phyloP scores from a whole-genome alignment of 2,888 invertebrate genomes.

The Invenusta paracnida region DNA sequence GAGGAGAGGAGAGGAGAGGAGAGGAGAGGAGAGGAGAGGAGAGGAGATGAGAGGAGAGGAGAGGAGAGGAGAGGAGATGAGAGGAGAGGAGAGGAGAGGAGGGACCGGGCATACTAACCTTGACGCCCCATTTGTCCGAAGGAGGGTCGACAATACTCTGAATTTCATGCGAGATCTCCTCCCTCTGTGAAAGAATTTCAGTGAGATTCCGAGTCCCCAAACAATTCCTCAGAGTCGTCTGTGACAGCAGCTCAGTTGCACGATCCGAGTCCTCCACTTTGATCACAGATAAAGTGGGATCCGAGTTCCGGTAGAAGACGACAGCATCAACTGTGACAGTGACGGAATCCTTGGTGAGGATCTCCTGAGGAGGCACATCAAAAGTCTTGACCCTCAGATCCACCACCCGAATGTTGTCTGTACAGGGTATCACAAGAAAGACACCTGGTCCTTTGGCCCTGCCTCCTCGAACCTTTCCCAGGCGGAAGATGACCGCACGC shows the following conservation, averaged over 20 bases:
- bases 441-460: slow-evolving; percentile 72
- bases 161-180: slow-evolving; percentile 54
- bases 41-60: too few species aligned
- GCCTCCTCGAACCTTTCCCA: slow-evolving; percentile 74
- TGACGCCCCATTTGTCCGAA: slow-evolving; percentile 62
- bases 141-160: slow-evolving; percentile 60
- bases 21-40: too few species aligned
- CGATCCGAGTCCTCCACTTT: slow-evolving; percentile 56
- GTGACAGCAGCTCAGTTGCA: slow-evolving; percentile 55
- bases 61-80: too few species aligned
- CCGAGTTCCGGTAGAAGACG: slow-evolving; percentile 56
- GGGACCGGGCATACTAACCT: too few species aligned
- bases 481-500: slow-evolving; percentile 81
- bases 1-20: too few species aligned
- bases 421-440: slow-evolving; percentile 78
- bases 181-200: slow-evolving; percentile 55
- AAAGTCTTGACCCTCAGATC: slow-evolving; percentile 48
- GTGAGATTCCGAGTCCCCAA: slow-evolving; percentile 53
- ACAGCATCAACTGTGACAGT: slow-evolving; percentile 59
- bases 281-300: slow-evolving; percentile 56
- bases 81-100: too few species aligned
- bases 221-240: slow-evolving; percentile 56
- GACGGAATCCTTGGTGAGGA: slow-evolving; percentile 57
- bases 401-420: slow-evolving; percentile 45
- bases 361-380: slow-evolving; percentile 49